Percentiles rank a stretch among this genome's conserved stretches.
Evolutionary conservation across 2,113 vertebrate species (phyloP).

Genomic region (Anseranas semipalmata): DNA sequence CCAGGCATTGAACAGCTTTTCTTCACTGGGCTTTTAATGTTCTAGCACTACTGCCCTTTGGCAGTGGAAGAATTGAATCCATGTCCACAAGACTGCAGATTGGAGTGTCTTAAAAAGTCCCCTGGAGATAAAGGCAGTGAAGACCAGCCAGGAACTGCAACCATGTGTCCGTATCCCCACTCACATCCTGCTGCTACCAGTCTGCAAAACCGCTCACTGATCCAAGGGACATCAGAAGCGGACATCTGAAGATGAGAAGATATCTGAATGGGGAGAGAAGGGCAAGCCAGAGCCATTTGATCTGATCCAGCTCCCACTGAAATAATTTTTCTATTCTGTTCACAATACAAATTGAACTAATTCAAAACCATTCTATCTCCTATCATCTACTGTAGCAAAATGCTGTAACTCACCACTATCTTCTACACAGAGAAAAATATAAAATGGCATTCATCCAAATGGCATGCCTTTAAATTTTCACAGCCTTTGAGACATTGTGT

Average conservation of each 20-base stretch:
- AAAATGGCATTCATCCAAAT: not conserved
- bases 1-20: not conserved
- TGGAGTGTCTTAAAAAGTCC: not conserved
- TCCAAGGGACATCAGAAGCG: not conserved
- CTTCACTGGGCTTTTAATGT: not conserved
- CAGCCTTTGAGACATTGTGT: not conserved
- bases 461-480: not conserved
- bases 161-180: not conserved
- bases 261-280: not conserved
- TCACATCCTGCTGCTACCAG: not conserved
- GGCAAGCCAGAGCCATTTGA: not conserved
- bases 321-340: not conserved
- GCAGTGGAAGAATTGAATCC: not conserved
- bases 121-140: not conserved
- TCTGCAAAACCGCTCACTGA: not conserved
- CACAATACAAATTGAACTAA: fast-evolving
- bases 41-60: not conserved
- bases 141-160: not conserved
- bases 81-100: not conserved
- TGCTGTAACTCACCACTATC: not conserved
- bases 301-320: not conserved
- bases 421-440: not conserved
- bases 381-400: not conserved
- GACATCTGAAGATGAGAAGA: not conserved
- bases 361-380: not conserved